These are phyloP conservation scores for Dryobotodes eremita DNA, from an alignment of 2,888 invertebrate species.

Conservation along the genomic window DNA sequence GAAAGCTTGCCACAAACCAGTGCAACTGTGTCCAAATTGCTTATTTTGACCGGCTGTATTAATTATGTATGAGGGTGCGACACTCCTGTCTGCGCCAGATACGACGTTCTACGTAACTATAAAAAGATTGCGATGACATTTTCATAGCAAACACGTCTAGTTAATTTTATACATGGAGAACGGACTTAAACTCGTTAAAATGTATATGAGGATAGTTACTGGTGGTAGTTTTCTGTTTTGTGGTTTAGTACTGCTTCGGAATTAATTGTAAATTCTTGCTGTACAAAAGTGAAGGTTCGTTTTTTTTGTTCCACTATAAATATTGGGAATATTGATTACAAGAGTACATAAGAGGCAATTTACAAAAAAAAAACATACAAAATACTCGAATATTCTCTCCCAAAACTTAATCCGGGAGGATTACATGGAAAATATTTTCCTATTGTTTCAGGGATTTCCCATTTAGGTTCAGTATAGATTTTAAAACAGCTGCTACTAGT, in stretches of 20 bases:
- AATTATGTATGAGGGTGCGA: slow-evolving; percentile 86
- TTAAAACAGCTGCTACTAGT: slow-evolving; percentile 19
- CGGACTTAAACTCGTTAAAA: slow-evolving; percentile 57
- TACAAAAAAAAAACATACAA: background rate
- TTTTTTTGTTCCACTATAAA: background rate
- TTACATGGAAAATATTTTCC: slow-evolving; percentile 1
- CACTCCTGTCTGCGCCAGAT: slow-evolving; percentile 76
- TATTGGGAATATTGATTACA: background rate
- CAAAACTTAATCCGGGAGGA: slow-evolving; percentile 2
- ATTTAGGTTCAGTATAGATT: slow-evolving; percentile 6
- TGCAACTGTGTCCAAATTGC: slow-evolving; percentile 87
- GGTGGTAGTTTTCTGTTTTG: slow-evolving; percentile 40
- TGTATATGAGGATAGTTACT: slow-evolving; percentile 57
- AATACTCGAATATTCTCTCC: background rate
- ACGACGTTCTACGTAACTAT: slow-evolving; percentile 71
- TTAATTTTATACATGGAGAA: slow-evolving; percentile 66
- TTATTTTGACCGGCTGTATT: slow-evolving; percentile 86
- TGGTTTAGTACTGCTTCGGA: slow-evolving; percentile 30
- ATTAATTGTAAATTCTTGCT: slow-evolving; percentile 35
- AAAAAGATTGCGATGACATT: slow-evolving; percentile 77
- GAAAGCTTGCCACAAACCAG: slow-evolving; percentile 85
- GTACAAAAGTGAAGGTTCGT: background rate
- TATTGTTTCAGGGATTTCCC: slow-evolving; percentile 2
- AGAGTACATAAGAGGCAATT: background rate
- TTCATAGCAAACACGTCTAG: slow-evolving; percentile 67